Percentiles rank a stretch among this genome's conserved stretches.
phyloP scores from a whole-genome alignment of 2,888 invertebrate genomes.

The Luperina nickerlii region DNA sequence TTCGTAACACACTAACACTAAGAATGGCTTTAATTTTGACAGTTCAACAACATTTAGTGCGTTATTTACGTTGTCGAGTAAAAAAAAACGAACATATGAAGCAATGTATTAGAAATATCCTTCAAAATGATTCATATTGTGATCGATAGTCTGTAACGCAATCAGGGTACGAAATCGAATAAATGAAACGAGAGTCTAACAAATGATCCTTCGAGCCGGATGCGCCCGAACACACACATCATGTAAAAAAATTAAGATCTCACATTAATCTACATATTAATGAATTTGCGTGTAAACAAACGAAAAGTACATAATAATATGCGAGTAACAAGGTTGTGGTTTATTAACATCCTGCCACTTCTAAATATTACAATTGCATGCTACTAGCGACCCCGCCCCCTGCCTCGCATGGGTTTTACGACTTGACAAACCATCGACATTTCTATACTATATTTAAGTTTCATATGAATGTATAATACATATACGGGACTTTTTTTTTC shows the following conservation, averaged over 20 bases:
- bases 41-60: too few species aligned
- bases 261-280: background rate
- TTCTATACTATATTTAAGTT: background rate
- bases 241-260: background rate
- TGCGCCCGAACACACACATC: background rate
- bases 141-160: too few species aligned
- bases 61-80: too few species aligned
- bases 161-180: background rate
- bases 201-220: too few species aligned
- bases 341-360: background rate
- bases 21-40: too few species aligned
- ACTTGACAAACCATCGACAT: background rate
- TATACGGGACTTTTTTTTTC: too few species aligned
- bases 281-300: background rate
- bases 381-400: background rate
- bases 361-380: slow-evolving; percentile 4
- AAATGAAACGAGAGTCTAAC: background rate
- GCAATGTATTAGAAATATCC: too few species aligned
- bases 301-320: background rate
- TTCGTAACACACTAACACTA: too few species aligned
- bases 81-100: too few species aligned
- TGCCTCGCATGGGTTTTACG: background rate
- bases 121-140: too few species aligned
- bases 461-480: too few species aligned
- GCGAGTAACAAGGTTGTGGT: slow-evolving; percentile 7